A percentile compares a stretch with the other conserved stretches of the same genome.
Evolutionary conservation across 35 echinoderm and acorn worm genomes (phyloP).

Genomic region (Strongylocentrotus purpuratus): DNA sequence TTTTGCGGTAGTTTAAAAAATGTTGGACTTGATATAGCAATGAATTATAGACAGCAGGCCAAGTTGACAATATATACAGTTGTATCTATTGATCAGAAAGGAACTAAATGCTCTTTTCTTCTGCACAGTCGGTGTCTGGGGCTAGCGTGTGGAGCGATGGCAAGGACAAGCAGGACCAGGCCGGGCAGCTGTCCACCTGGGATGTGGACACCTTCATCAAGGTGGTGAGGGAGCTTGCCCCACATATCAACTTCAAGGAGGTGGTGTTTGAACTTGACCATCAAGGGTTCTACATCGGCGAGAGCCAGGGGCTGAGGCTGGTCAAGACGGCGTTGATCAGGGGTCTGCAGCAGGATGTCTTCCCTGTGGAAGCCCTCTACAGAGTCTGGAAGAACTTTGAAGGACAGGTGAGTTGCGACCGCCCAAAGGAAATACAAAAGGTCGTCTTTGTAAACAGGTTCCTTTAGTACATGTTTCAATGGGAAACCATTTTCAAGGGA

Average conservation of each 20-base stretch:
- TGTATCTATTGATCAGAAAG: too few species aligned
- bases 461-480: too few species aligned
- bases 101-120: neutral
- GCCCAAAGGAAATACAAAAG: too few species aligned
- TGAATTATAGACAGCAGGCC: too few species aligned
- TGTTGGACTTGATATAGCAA: too few species aligned
- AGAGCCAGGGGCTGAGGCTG: slow-evolving; percentile 73
- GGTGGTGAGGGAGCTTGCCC: slow-evolving; percentile 78
- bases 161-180: slow-evolving; percentile 75
- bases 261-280: slow-evolving; percentile 88
- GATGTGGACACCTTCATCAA: slow-evolving; percentile 89
- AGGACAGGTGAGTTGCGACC: slow-evolving; percentile 71
- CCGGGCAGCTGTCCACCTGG: slow-evolving; percentile 63
- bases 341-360: slow-evolving; percentile 77
- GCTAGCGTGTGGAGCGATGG: slow-evolving; percentile 90
- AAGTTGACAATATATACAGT: too few species aligned
- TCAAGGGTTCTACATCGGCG: slow-evolving; percentile 74
- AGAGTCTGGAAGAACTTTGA: slow-evolving; percentile 89
- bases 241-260: slow-evolving; percentile 90
- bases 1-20: too few species aligned
- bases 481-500: too few species aligned
- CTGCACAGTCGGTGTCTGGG: slow-evolving; percentile 67
- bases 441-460: too few species aligned
- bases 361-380: slow-evolving; percentile 87
- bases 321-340: slow-evolving; percentile 81